Percentiles rank a stretch among this genome's conserved stretches.
Evolutionary conservation across 2,113 vertebrate species (phyloP).

Genomic region (Callionymus lyra): DNA sequence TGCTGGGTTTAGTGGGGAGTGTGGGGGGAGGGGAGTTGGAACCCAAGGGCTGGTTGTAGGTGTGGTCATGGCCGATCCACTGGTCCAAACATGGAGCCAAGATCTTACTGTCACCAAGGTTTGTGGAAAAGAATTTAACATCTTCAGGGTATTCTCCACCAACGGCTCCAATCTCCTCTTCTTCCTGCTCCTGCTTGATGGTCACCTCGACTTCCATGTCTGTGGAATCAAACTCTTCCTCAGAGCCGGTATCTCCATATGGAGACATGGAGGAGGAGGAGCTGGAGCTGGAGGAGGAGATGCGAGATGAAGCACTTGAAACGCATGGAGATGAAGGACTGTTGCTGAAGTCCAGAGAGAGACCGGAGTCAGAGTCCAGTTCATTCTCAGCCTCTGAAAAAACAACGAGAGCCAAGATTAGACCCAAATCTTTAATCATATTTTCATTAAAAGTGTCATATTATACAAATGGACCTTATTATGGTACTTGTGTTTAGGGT

Average conservation of each 20-base stretch:
- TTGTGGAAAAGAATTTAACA: constrained; percentile 73
- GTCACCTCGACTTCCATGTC: constrained; percentile 52
- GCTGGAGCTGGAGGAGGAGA: constrained; percentile 63
- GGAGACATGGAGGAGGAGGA: constrained; percentile 30
- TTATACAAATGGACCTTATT: too few relatives aligned
- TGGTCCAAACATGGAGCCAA: constrained; percentile 76
- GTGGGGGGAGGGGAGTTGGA: constrained; percentile 10
- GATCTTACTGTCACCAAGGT: constrained; percentile 69
- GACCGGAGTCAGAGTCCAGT: constrained; percentile 88
- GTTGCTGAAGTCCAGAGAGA: constrained; percentile 86
- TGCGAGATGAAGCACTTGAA: constrained; percentile 75
- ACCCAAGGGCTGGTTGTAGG: constrained; percentile 78
- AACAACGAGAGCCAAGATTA: background rate
- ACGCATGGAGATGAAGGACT: constrained; percentile 80
- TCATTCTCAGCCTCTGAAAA: constrained; percentile 23
- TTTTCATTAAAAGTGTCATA: too few relatives aligned
- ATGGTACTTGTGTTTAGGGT: too few relatives aligned
- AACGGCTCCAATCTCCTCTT: constrained; percentile 81
- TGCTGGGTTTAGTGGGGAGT: constrained; percentile 9
- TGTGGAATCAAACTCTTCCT: constrained; percentile 70
- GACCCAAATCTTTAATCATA: background rate
- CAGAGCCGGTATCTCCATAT: constrained; percentile 67
- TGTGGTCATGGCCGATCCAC: constrained; percentile 86
- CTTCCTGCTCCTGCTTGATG: constrained; percentile 64
- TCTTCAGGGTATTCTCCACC: constrained; percentile 70